Percentiles rank a stretch among this genome's conserved stretches.
These are phyloP conservation scores for Sicus ferrugineus DNA, from an alignment of 2,888 invertebrate species.

Conservation along the genomic window DNA sequence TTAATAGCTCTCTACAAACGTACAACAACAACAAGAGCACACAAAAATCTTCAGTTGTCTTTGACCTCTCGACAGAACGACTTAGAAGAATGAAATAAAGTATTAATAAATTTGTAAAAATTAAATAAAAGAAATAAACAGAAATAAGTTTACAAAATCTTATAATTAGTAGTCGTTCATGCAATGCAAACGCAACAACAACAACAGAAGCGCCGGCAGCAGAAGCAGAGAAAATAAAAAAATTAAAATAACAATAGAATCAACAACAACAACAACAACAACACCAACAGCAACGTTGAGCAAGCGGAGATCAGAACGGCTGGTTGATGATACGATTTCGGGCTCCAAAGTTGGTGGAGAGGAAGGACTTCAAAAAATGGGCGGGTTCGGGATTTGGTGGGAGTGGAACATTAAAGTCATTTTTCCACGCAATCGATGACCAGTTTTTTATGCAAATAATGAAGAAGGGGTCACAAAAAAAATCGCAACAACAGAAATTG, in stretches of 20 bases:
- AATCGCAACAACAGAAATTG: not conserved
- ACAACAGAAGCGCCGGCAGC: not conserved
- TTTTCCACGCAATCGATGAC: too few relatives aligned
- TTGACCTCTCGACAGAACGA: too few relatives aligned
- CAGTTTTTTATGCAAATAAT: too few relatives aligned
- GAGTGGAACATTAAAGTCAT: too few relatives aligned
- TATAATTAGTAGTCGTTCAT: slow-evolving; percentile 61
- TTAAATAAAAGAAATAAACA: not conserved
- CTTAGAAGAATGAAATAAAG: slow-evolving; percentile 47
- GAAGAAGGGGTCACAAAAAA: too few relatives aligned
- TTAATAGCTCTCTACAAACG: not conserved
- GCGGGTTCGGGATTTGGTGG: too few relatives aligned
- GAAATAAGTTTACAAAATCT: slow-evolving; percentile 34
- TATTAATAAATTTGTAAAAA: not conserved
- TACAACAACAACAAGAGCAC: not conserved
- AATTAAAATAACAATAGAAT: not conserved
- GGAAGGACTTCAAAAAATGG: too few relatives aligned
- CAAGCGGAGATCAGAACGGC: too few relatives aligned
- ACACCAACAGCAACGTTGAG: too few relatives aligned
- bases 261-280: slow-evolving; percentile 8
- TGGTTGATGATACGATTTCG: too few relatives aligned
- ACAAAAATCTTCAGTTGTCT: not conserved
- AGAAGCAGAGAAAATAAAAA: too few relatives aligned
- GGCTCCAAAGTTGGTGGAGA: too few relatives aligned
- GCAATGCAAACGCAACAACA: slow-evolving; percentile 43